A percentile compares a stretch with the other conserved stretches of the same genome.
phyloP scores from a whole-genome alignment of 1,140 invertebrate species.

The Pogonus chalceus region DNA sequence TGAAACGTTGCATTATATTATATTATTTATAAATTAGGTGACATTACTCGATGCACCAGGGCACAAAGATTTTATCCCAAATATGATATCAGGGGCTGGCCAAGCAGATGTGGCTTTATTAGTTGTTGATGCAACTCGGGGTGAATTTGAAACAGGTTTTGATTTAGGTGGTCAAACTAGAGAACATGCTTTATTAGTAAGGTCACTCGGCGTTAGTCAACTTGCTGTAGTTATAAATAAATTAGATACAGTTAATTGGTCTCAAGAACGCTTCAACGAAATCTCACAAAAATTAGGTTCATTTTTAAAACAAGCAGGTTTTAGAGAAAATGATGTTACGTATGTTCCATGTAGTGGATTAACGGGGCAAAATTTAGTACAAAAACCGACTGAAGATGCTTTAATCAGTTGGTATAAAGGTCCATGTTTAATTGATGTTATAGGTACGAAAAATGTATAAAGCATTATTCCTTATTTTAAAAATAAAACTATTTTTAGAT shows the following conservation, averaged over 20 bases:
- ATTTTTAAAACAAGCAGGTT: constrained; percentile 95
- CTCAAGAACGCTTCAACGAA: constrained; percentile 72
- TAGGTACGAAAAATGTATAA: constrained; percentile 44
- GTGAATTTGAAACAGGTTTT: constrained; percentile 98
- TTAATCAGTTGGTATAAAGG: constrained; percentile 79
- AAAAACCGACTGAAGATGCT: constrained; percentile 52
- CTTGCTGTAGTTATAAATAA: constrained; percentile 80
- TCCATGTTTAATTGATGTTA: constrained; percentile 69
- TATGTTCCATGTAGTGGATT: constrained; percentile 95
- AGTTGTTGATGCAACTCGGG: constrained; percentile 89
- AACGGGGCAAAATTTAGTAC: constrained; percentile 82
- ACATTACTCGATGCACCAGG: constrained; percentile 94
- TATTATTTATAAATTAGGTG: constrained; percentile 42
- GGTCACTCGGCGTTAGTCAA: constrained; percentile 85
- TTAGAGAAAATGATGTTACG: constrained; percentile 74
- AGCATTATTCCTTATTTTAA: background rate
- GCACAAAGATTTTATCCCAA: constrained; percentile 97
- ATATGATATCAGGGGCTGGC: constrained; percentile 96
- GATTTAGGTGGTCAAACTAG: constrained; percentile 94
- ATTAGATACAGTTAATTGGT: constrained; percentile 72
- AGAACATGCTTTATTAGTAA: constrained; percentile 89
- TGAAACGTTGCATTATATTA: background rate
- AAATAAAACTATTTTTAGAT: constrained; percentile 40
- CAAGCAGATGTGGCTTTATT: constrained; percentile 95
- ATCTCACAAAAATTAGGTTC: constrained; percentile 72